Conservation (phyloP, 30 jellyfish, hydroid and myxozoan genomes). For the Pelagia noctiluca region DNA sequence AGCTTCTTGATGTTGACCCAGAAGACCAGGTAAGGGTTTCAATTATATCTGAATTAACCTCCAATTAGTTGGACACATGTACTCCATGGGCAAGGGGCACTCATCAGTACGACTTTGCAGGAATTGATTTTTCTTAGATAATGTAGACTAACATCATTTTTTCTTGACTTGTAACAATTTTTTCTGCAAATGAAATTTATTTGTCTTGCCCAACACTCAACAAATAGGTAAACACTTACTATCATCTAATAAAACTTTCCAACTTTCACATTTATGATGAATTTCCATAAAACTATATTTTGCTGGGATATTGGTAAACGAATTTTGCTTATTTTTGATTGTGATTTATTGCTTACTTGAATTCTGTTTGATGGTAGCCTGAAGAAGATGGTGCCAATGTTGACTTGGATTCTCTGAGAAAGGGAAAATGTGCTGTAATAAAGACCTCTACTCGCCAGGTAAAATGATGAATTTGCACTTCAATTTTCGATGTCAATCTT, state of each 20-base stretch:
- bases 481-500: neutral
- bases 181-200: too few species aligned
- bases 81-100: too few species aligned
- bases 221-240: too few species aligned
- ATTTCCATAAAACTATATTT: too few species aligned
- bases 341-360: too few species aligned
- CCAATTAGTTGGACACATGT: too few species aligned
- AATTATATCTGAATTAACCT: neutral
- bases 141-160: neutral
- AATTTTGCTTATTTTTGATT: too few species aligned
- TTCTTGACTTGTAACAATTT: neutral
- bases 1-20: slow-evolving; percentile 82
- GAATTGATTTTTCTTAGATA: neutral
- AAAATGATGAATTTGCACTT: neutral
- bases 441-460: slow-evolving; percentile 99
- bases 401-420: slow-evolving; percentile 95
- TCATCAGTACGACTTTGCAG: neutral
- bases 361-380: slow-evolving; percentile 62
- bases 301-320: too few species aligned
- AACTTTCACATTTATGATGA: too few species aligned
- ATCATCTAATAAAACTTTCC: too few species aligned
- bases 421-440: slow-evolving; percentile 98
- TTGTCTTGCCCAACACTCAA: too few species aligned
- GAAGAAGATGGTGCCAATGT: slow-evolving; percentile 97
- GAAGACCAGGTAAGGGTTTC: slow-evolving; percentile 73